Evolutionary conservation across 2,113 vertebrate genomes (phyloP).

Genomic region (Zapus hudsonius): DNA sequence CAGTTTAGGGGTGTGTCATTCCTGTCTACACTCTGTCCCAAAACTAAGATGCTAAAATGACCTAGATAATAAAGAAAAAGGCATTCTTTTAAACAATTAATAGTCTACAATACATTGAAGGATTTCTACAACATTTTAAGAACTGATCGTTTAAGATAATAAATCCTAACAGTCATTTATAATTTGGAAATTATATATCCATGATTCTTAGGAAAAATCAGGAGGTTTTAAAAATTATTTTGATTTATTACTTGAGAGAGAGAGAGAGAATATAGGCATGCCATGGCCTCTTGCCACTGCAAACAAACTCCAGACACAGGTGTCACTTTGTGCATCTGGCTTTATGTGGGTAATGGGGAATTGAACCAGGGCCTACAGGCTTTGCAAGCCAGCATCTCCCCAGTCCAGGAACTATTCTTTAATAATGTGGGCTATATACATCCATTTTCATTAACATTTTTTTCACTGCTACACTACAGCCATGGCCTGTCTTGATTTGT

Average conservation of each 20-base stretch:
- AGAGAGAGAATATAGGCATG: too few species aligned
- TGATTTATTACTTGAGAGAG: too few species aligned
- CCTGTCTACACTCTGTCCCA: background rate
- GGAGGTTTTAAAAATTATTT: background rate
- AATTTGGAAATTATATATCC: background rate
- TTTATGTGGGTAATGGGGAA: too few species aligned
- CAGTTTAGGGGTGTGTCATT: background rate
- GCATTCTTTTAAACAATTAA: background rate
- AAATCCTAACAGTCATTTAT: background rate
- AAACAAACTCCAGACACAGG: too few species aligned
- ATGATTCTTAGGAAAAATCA: conserved; percentile 28
- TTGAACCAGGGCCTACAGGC: too few species aligned
- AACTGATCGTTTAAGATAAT: background rate
- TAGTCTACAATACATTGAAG: background rate
- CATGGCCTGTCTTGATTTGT: too few species aligned
- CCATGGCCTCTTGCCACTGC: too few species aligned
- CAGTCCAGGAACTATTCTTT: background rate
- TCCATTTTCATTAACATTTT: background rate
- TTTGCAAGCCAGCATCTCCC: too few species aligned
- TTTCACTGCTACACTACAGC: too few species aligned
- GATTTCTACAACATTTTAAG: background rate
- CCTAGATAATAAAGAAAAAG: background rate
- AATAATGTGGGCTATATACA: background rate
- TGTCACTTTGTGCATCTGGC: too few species aligned
- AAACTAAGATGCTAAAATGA: conserved; percentile 43